A percentile compares a stretch with the other conserved stretches of the same genome.
These are phyloP conservation scores for Plumapathes pennacea DNA, from an alignment of 92 coral and sea anemone genomes.

Conservation along the genomic window DNA sequence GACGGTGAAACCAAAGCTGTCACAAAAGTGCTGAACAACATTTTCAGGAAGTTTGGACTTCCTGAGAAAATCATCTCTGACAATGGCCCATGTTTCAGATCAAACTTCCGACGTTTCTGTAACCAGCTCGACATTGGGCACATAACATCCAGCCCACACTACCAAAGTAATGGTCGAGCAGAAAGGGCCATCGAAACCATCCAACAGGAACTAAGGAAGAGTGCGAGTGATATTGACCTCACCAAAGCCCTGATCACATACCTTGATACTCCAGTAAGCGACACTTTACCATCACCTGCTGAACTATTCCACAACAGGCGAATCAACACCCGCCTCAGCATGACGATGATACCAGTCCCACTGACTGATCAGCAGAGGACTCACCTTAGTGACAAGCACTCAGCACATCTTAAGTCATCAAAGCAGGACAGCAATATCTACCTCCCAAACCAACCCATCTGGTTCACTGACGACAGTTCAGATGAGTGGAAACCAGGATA, in stretches of 20 bases:
- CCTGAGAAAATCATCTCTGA: slow-evolving; percentile 48
- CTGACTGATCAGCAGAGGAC: slow-evolving; percentile 56
- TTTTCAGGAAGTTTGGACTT: slow-evolving; percentile 54
- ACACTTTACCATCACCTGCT: slow-evolving; percentile 46
- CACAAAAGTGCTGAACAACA: slow-evolving; percentile 29
- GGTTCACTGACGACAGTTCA: slow-evolving; percentile 54
- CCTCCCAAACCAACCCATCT: slow-evolving; percentile 47
- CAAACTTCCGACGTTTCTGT: slow-evolving; percentile 40
- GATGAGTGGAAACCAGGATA: slow-evolving; percentile 54
- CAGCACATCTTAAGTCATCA: slow-evolving; percentile 52
- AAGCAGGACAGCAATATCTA: slow-evolving; percentile 41
- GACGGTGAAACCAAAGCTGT: slow-evolving; percentile 26
- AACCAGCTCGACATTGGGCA: slow-evolving; percentile 51
- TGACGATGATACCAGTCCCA: slow-evolving; percentile 57
- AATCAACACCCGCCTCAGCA: slow-evolving; percentile 57
- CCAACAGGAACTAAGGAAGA: slow-evolving; percentile 44
- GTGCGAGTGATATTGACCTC: slow-evolving; percentile 35
- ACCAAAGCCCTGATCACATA: slow-evolving; percentile 51
- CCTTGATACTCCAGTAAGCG: slow-evolving; percentile 52
- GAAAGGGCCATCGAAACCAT: slow-evolving; percentile 45
- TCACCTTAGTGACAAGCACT: slow-evolving; percentile 52
- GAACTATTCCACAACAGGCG: slow-evolving; percentile 48
- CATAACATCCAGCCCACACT: slow-evolving; percentile 50
- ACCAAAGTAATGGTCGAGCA: slow-evolving; percentile 48
- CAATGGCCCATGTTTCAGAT: slow-evolving; percentile 66